A percentile compares a stretch with the other conserved stretches of the same genome.
Conservation (phyloP, 2,113 vertebrate genomes). For the Corynorhinus townsendii region DNA sequence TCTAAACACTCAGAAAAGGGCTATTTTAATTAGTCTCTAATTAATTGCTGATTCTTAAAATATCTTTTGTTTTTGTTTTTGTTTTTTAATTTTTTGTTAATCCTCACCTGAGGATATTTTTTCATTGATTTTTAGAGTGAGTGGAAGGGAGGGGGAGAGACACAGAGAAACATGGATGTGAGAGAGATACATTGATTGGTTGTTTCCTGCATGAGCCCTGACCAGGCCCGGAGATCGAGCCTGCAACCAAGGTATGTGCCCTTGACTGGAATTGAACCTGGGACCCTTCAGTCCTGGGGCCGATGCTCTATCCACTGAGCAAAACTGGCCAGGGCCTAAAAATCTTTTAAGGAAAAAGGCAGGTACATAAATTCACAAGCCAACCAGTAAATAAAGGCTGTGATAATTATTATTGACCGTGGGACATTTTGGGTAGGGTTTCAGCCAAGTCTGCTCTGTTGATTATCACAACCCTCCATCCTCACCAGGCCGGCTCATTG, state of each 20-base stretch:
- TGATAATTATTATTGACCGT: neutral
- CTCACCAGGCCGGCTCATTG: neutral
- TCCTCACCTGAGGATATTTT: too few species aligned
- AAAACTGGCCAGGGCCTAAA: neutral
- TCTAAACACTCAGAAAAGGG: neutral
- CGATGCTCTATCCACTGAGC: too few species aligned
- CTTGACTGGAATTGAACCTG: too few species aligned
- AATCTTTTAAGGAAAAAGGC: neutral
- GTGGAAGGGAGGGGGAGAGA: too few species aligned
- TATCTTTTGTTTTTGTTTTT: neutral
- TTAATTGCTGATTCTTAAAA: neutral
- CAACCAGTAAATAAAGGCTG: neutral
- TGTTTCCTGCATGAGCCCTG: too few species aligned
- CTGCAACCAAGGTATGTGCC: too few species aligned
- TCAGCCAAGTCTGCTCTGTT: neutral
- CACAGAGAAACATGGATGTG: too few species aligned
- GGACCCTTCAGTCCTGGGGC: too few species aligned
- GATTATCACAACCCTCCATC: neutral
- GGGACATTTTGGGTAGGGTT: neutral
- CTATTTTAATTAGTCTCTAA: neutral
- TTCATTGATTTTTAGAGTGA: too few species aligned
- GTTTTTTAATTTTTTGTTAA: too few species aligned
- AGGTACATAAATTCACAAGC: constrained; percentile 28
- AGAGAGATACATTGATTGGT: too few species aligned
- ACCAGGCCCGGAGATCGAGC: too few species aligned